phyloP scores from a whole-genome alignment of 64 coral and sea anemone genomes.

The Montipora efflorescens region DNA sequence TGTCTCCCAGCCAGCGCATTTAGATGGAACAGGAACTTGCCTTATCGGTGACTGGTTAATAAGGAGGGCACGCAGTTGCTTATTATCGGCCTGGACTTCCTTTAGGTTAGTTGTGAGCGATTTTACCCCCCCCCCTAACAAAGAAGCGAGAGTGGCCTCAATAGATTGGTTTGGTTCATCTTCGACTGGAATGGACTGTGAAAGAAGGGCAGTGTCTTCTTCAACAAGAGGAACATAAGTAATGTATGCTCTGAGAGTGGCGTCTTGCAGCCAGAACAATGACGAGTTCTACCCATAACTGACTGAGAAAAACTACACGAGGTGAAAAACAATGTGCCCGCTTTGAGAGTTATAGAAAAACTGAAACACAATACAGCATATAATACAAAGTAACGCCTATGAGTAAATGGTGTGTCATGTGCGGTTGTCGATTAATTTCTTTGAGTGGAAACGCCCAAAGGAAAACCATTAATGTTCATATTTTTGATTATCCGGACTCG shows the following conservation, averaged over 20 bases:
- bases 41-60: neutral
- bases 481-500: too few relatives aligned
- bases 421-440: too few relatives aligned
- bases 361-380: neutral
- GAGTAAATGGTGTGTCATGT: neutral
- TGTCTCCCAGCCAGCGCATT: neutral
- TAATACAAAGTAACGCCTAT: neutral
- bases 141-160: slow-evolving; percentile 11
- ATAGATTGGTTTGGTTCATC: neutral
- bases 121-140: neutral
- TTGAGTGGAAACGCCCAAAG: too few relatives aligned
- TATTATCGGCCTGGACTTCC: neutral
- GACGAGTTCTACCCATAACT: slow-evolving; percentile 34
- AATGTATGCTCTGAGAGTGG: slow-evolving; percentile 31
- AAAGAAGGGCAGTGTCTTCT: neutral
- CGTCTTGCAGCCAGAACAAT: slow-evolving; percentile 29
- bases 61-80: neutral
- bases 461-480: too few relatives aligned
- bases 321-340: neutral
- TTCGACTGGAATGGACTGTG: neutral
- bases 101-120: neutral
- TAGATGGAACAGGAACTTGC: neutral
- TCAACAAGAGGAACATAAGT: neutral
- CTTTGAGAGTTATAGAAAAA: neutral
- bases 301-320: neutral